Evolutionary conservation across 1,140 invertebrate genomes (phyloP), one percentile per base, ranked within the genome.

Genomic region (Cydia strobilella): DNA sequence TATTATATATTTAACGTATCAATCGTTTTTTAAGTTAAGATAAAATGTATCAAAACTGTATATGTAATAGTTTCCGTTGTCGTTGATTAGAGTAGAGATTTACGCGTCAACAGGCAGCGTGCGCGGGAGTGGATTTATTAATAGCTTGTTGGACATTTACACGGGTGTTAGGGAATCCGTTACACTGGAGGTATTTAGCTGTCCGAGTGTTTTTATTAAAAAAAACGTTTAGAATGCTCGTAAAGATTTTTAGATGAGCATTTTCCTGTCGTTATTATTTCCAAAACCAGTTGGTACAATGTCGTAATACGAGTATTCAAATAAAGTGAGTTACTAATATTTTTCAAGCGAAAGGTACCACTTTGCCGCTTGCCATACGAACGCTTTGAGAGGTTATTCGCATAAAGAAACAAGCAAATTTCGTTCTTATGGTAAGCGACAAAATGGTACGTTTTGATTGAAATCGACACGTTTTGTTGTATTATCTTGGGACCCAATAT

Each of bases 61-160:
- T 9, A 7, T 18, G 15, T 15, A n/a, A 54, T 18, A 18, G 5
- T 54, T 18, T 18, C 51, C 15, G n/a, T 54, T 54, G n/a, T 54
- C 20, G n/a, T 54, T 54, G 15, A 54, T 7, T 54, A 1, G n/a
- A 54, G 5, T 18, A 18, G 15, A 54, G 51, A 54, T 54, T 54
- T 54, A 54, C 51, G 51, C 15, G 51, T 18, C 51, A 15, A 18
- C 51, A 18, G 51, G 15, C 51, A 18, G 51, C 51, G 51, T 54
- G 51, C 51, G 51, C 51, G n/a, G 51, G 51, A 54, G 51, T 54
- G 51, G 51, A 54, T 54, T 54, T 54, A 54, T 54, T 54, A 54
- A 54, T 18, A 54, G 51, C 51, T 54, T 20, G 51, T 18, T 18
- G 51, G 51, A 54, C 51, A 54, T 54, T 54, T 54, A 54, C n/a